Evolutionary conservation across 2,888 invertebrate species (phyloP).

Genomic region (Hydriomena furcata): DNA sequence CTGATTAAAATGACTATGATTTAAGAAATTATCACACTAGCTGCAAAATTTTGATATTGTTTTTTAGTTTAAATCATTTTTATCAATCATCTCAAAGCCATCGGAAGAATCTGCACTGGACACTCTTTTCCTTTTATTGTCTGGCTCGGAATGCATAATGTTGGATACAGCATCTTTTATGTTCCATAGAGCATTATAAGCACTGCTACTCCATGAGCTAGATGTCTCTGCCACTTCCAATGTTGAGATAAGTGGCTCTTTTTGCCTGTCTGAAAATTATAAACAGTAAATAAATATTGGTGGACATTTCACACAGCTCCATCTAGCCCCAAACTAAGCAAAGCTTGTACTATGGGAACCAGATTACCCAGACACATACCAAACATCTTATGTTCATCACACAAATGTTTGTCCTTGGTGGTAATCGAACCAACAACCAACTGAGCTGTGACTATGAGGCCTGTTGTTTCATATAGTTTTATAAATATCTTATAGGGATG

Average conservation of each 20-base stretch:
- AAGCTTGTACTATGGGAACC: no score
- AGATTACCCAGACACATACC: no score
- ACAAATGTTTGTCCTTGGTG: no score
- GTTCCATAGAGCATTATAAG: constrained; percentile 68
- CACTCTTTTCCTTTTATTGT: constrained; percentile 57
- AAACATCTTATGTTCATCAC: no score
- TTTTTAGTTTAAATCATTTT: constrained; percentile 63
- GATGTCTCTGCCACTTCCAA: constrained; percentile 57
- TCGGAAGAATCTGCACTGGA: constrained; percentile 73
- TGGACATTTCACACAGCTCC: no score
- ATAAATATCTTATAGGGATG: no score
- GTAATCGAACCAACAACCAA: no score
- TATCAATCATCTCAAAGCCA: constrained; percentile 78
- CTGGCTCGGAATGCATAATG: constrained; percentile 58
- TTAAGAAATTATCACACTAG: constrained; percentile 25
- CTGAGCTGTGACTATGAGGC: no score
- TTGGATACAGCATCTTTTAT: constrained; percentile 65
- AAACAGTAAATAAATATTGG: no score
- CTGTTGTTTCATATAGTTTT: no score
- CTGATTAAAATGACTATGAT: constrained; percentile 19
- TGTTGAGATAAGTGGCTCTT: constrained; percentile 60
- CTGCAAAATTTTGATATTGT: constrained; percentile 27
- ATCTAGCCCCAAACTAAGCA: no score
- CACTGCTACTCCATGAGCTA: constrained; percentile 64
- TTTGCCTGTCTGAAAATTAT: constrained; percentile 56